phyloP scores from a whole-genome alignment of 2,113 vertebrate species.

The Paradoxurus hermaphroditus region DNA sequence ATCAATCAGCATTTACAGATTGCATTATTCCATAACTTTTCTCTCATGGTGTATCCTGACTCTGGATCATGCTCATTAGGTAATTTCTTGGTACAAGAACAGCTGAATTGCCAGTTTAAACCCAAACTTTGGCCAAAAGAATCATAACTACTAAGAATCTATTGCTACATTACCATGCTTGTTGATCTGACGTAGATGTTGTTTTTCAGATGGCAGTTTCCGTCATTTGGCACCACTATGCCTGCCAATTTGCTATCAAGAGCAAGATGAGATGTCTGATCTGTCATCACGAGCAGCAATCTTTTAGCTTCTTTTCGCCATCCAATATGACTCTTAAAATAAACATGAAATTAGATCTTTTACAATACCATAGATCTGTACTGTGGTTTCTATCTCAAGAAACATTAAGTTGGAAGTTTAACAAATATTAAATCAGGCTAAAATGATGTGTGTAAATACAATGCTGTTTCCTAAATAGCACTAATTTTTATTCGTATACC shows the following conservation, averaged over 20 bases:
- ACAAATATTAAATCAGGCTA: background rate
- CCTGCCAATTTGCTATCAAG: constrained; percentile 97
- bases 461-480: background rate
- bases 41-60: background rate
- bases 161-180: constrained; percentile 89
- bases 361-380: constrained; percentile 39
- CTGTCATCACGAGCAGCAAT: constrained; percentile 96
- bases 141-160: background rate
- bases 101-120: constrained; percentile 19
- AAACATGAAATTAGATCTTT: constrained; percentile 65
- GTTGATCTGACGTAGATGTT: constrained; percentile 92
- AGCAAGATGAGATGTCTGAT: constrained; percentile 97
- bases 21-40: background rate
- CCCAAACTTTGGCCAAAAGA: background rate
- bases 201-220: constrained; percentile 94
- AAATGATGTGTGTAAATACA: background rate
- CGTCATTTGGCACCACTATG: constrained; percentile 95
- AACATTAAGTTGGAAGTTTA: background rate
- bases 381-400: constrained; percentile 38
- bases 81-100: constrained; percentile 44
- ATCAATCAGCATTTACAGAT: background rate
- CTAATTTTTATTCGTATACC: background rate
- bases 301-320: constrained; percentile 96
- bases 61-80: background rate
- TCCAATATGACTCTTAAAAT: constrained; percentile 90